phyloP scores from a whole-genome alignment of 2,888 invertebrate species.

The Steinernema carpocapsae region DNA sequence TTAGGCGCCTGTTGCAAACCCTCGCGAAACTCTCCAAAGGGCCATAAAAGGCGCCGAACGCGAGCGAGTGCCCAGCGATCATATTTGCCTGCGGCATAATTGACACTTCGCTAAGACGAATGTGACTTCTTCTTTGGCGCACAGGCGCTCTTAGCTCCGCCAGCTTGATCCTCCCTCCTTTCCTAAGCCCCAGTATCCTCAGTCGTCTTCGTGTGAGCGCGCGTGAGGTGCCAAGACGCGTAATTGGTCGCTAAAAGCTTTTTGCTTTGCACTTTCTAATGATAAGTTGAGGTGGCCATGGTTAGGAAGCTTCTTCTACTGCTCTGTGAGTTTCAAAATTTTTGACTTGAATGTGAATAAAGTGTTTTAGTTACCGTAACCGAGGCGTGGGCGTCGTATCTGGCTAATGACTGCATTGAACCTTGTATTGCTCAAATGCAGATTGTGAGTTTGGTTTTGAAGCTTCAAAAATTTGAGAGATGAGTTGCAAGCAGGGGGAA shows the following conservation, averaged over 20 bases:
- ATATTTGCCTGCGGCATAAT: constrained; percentile 30
- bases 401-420: constrained; percentile 40
- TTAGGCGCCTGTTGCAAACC: constrained; percentile 27
- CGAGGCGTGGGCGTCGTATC: not conserved
- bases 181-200: too few species aligned
- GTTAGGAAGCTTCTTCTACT: too few species aligned
- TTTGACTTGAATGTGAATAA: too few species aligned
- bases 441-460: constrained; percentile 41
- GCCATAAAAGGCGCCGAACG: constrained; percentile 20
- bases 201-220: too few species aligned
- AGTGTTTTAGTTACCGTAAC: constrained; percentile 11
- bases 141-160: constrained; percentile 7
- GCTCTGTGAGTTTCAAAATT: too few species aligned
- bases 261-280: constrained; percentile 26
- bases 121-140: constrained; percentile 18
- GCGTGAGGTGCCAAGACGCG: constrained; percentile 7
- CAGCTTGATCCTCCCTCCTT: not conserved
- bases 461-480: too few species aligned
- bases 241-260: constrained; percentile 32
- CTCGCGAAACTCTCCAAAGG: constrained; percentile 5
- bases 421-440: constrained; percentile 43
- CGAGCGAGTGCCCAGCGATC: constrained; percentile 5
- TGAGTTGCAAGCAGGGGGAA: not conserved
- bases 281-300: constrained; percentile 21
- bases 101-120: constrained; percentile 28